Evolutionary conservation across 2,888 invertebrate genomes (phyloP).

Genomic region (Callosobruchus maculatus): DNA sequence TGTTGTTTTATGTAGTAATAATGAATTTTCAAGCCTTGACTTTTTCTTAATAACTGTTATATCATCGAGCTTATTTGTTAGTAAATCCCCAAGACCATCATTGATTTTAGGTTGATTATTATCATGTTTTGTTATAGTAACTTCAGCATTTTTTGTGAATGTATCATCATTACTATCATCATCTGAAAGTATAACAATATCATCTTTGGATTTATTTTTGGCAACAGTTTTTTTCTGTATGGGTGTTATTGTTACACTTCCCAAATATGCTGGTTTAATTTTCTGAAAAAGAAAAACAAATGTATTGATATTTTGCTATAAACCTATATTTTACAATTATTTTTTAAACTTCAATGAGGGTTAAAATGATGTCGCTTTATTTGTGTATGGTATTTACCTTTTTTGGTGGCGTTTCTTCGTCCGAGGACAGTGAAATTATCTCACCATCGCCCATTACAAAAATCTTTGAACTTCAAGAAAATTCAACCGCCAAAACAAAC

Average conservation of each 20-base stretch:
- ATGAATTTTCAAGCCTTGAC: neutral
- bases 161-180: neutral
- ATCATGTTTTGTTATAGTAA: neutral
- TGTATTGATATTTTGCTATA: no score
- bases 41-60: neutral
- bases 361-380: no score
- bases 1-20: neutral
- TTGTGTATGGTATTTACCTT: neutral
- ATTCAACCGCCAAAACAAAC: no score
- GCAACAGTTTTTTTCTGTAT: conserved; percentile 5
- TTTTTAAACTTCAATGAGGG: no score
- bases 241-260: conserved; percentile 6
- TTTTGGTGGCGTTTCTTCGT: conserved; percentile 1
- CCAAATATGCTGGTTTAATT: conserved; percentile 8
- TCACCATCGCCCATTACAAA: neutral
- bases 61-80: neutral
- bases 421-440: neutral
- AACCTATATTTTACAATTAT: no score
- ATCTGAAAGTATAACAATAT: neutral
- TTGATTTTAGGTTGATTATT: neutral
- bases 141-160: neutral
- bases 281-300: conserved; percentile 10
- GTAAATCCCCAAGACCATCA: neutral
- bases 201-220: conserved; percentile 16
- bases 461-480: no score